Conservation (phyloP, 2,113 vertebrate genomes). For the Cololabis saira region DNA sequence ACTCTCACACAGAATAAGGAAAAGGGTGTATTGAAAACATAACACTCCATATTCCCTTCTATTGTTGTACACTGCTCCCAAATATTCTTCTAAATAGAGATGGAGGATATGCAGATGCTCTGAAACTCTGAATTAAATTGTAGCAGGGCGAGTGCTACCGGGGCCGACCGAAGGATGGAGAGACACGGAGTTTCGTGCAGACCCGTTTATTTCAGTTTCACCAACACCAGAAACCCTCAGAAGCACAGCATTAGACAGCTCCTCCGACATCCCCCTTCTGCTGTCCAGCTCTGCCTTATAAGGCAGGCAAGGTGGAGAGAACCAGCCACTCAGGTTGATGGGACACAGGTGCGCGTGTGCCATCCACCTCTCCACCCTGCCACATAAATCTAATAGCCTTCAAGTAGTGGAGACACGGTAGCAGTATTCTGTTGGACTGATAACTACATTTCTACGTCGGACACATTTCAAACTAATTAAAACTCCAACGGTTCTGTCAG, state of each 20-base stretch:
- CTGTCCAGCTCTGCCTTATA: too few relatives aligned
- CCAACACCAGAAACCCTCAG: too few relatives aligned
- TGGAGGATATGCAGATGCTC: constrained; percentile 8
- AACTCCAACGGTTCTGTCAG: constrained; percentile 1
- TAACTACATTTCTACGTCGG: background rate
- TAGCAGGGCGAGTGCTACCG: too few relatives aligned
- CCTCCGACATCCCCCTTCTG: too few relatives aligned
- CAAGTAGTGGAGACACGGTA: background rate
- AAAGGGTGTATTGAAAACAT: background rate
- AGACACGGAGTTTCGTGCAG: too few relatives aligned
- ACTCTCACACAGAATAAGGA: background rate
- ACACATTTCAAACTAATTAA: constrained; percentile 13
- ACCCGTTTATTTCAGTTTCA: too few relatives aligned
- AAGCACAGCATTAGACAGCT: too few relatives aligned
- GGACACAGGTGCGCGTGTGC: too few relatives aligned
- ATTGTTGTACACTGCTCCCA: constrained; percentile 15
- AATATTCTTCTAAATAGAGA: constrained; percentile 22
- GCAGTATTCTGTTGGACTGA: background rate
- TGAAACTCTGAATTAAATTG: constrained; percentile 16
- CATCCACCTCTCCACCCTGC: too few relatives aligned
- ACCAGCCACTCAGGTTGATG: too few relatives aligned
- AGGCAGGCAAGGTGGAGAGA: too few relatives aligned
- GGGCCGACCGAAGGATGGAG: too few relatives aligned
- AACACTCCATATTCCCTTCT: constrained; percentile 18
- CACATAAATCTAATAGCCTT: constrained; percentile 18